Evolutionary conservation across 2,113 vertebrate genomes (phyloP), one percentile per base, ranked within the genome.

Genomic region (Mionectes macconnelli): DNA sequence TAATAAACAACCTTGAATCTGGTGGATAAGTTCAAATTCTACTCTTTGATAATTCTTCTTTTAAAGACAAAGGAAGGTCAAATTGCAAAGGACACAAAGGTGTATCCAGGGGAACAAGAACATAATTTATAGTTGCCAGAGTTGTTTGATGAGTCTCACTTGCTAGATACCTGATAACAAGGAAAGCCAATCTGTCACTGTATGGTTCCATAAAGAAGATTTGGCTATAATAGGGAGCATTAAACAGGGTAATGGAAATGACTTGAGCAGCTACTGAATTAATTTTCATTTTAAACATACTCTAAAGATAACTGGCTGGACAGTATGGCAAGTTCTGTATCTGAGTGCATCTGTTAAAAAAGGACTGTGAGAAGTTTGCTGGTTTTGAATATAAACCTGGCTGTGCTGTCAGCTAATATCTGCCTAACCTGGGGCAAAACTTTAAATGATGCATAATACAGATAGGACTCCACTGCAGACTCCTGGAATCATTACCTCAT

Each of bases 141-240:
- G 35, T 60, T 94, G 78, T 91, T 89, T 91, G 83, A 85, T 94
- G 91, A 93, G 59, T 50, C 50, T 96, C 49, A 59, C 87, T 96
- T 94, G 84, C 77, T 89, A 83, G 87, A 94, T 95, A 87, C 85
- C 60, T 81, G 96, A 95, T 96, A 96, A 85, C 84, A 89, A 73
- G 84, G 74, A 90, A 94, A 86, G 85, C 88, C 86, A 49, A 84
- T 95, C 94, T 96, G 93, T 94, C 94, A 96, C 67, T 93, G 89
- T 90, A 82, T 75, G 80, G 73, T 93, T 91, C 84, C 87, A 66
- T 95, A 93, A 93, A 91, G 81, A 96, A 96, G 92, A 94, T 96
- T 94, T 96, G 83, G 89, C 92, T 94, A 14, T 90, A 91, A 85
- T 8, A 81, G 89, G 59, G 64, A 85, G 81, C 74, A 91, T 93